A percentile compares a stretch with the other conserved stretches of the same genome.
Evolutionary conservation across 2,797 vertebrate genomes (phyloP).

Genomic region (Corythornis leucogaster): DNA sequence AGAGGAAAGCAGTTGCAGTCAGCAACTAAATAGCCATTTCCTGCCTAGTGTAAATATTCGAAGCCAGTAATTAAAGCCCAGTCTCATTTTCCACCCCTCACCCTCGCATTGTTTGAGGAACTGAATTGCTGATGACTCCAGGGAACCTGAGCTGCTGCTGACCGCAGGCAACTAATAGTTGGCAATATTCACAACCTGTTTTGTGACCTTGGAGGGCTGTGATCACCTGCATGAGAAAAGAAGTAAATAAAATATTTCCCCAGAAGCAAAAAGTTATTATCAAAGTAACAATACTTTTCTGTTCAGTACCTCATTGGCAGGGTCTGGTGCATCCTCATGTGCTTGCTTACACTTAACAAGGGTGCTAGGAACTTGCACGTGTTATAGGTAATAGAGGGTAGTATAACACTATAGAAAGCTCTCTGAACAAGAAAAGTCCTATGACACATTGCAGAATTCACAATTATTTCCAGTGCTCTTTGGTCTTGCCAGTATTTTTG

Average conservation of each 20-base stretch:
- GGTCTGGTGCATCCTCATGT: too few species aligned
- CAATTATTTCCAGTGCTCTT: neutral
- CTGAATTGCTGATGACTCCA: neutral
- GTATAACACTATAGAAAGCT: neutral
- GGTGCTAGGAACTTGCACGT: fast-evolving
- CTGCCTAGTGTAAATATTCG: neutral
- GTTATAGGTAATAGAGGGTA: neutral
- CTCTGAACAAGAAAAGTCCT: neutral
- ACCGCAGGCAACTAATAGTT: neutral
- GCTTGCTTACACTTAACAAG: neutral
- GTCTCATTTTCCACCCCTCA: neutral
- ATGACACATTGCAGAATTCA: neutral
- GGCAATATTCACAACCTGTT: neutral
- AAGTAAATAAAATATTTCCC: neutral
- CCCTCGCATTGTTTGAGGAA: neutral
- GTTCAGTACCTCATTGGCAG: neutral
- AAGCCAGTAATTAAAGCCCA: neutral
- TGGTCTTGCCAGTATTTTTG: neutral
- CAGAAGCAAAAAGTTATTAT: neutral
- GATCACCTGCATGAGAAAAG: neutral
- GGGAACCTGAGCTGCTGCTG: neutral
- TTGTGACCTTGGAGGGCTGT: neutral
- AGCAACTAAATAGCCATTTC: neutral
- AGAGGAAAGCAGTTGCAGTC: neutral
- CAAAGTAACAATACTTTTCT: neutral